These are phyloP conservation scores for Otocyon megalotis DNA, from an alignment of 2,113 vertebrate genomes.

Conservation along the genomic window DNA sequence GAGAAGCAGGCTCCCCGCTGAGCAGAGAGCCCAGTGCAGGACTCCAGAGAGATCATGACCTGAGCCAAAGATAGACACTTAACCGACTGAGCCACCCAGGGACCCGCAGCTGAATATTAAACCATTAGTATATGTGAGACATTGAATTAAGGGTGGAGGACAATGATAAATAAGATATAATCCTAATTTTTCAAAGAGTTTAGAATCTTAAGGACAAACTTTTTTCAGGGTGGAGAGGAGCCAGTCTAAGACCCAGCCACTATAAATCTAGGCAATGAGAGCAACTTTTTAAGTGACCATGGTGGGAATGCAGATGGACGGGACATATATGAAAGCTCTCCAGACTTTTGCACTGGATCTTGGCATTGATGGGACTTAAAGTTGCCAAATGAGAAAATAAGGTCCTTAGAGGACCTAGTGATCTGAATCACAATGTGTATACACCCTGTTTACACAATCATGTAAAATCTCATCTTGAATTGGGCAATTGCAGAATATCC, in stretches of 20 bases:
- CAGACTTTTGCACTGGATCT: neutral
- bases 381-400: neutral
- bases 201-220: slow-evolving; percentile 5
- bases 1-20: too few relatives aligned
- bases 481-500: slow-evolving; percentile 90
- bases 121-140: neutral
- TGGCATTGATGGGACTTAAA: neutral
- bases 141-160: neutral
- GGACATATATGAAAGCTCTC: neutral
- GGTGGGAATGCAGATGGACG: neutral
- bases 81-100: too few relatives aligned
- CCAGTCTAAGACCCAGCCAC: neutral
- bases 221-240: neutral
- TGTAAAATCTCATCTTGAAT: slow-evolving; percentile 8
- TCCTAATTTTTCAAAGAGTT: neutral
- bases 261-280: neutral
- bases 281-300: neutral
- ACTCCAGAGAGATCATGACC: too few relatives aligned
- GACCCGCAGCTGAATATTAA: neutral
- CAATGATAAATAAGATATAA: neutral
- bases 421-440: neutral
- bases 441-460: neutral
- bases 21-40: too few relatives aligned
- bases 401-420: neutral
- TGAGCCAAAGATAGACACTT: too few relatives aligned